A percentile compares a stretch with the other conserved stretches of the same genome.
Conservation (phyloP, 2,797 vertebrate genomes). For the Onychomys leucogaster region DNA sequence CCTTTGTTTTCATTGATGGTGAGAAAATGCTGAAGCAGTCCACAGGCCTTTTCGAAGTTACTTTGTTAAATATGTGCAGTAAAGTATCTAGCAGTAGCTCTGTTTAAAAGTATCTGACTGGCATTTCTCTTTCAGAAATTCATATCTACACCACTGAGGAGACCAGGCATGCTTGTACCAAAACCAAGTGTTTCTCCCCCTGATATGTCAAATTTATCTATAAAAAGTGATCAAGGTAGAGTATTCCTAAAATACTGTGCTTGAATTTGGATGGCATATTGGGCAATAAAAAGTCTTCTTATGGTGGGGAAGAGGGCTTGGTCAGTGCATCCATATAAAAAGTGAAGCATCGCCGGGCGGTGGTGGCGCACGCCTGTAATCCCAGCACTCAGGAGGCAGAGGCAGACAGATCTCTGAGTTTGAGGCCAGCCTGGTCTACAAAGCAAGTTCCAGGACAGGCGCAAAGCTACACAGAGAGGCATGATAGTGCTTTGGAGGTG, state of each 20-base stretch:
- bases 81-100: neutral
- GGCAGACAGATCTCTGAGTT: no score
- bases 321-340: neutral
- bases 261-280: neutral
- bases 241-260: constrained; percentile 42
- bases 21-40: neutral
- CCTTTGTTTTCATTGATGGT: neutral
- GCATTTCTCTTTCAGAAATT: constrained; percentile 71
- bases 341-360: neutral
- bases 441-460: no score
- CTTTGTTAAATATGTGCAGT: constrained; percentile 1
- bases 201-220: constrained; percentile 74
- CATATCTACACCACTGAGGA: constrained; percentile 64
- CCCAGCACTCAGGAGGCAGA: no score
- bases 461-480: no score
- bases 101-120: neutral
- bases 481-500: neutral
- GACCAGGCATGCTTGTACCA: constrained; percentile 53
- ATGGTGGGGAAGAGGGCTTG: neutral
- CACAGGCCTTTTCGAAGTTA: neutral
- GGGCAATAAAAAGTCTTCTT: constrained; percentile 9
- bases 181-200: constrained; percentile 66
- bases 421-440: no score
- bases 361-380: no score
- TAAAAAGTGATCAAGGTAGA: constrained; percentile 85